These are phyloP conservation scores for Tenualosa thibaudeaui DNA, from an alignment of 2,797 vertebrate species.

Conservation along the genomic window DNA sequence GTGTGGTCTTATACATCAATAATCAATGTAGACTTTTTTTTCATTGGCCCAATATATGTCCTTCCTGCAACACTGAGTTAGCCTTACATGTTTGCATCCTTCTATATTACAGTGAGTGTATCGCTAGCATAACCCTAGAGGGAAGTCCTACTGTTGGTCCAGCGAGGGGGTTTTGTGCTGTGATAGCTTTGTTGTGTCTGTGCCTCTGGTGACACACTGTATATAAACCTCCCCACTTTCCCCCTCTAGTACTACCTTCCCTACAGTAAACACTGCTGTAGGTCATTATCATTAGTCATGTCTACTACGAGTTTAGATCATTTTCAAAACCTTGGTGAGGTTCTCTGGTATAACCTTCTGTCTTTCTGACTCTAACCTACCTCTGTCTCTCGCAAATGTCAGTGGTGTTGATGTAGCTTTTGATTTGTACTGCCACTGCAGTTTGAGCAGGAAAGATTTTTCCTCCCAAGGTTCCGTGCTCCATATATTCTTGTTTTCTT, in stretches of 20 bases:
- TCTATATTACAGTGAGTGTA: not conserved
- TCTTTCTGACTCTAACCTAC: too few relatives aligned
- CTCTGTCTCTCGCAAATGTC: not conserved
- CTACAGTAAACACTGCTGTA: not conserved
- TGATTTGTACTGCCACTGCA: slow-evolving; percentile 11
- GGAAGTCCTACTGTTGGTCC: not conserved
- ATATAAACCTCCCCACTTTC: not conserved
- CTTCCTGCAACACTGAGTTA: too few relatives aligned
- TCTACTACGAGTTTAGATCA: not conserved
- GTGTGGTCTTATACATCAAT: too few relatives aligned
- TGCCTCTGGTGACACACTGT: not conserved
- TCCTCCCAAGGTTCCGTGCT: not conserved
- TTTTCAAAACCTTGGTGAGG: not conserved
- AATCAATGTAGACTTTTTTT: too few relatives aligned
- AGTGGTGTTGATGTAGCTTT: not conserved
- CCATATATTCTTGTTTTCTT: slow-evolving; percentile 9
- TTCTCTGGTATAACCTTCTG: not conserved
- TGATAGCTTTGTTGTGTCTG: not conserved
- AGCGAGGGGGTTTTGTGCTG: not conserved
- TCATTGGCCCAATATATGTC: too few relatives aligned
- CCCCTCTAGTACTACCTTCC: not conserved
- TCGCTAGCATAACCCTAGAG: not conserved
- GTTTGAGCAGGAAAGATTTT: not conserved
- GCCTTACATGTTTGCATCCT: too few relatives aligned
- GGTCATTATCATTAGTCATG: not conserved